A percentile compares a stretch with the other conserved stretches of the same genome.
Evolutionary conservation across 2,797 vertebrate species (phyloP).

Genomic region (Iguana delicatissima): DNA sequence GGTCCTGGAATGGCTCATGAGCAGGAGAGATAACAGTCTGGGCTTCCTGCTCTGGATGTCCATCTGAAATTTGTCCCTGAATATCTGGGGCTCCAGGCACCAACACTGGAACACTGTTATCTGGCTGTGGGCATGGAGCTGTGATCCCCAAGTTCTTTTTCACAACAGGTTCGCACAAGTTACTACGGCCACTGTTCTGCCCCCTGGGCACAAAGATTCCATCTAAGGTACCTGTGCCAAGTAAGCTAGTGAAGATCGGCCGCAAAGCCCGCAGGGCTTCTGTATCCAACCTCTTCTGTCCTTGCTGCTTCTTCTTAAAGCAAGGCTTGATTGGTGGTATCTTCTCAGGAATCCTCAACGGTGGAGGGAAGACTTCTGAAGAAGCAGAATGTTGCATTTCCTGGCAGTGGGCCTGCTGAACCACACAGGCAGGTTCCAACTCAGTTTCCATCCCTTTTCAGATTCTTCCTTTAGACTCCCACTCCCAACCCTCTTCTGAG

Average conservation of each 20-base stretch:
- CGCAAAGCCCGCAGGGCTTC: slow-evolving; percentile 91
- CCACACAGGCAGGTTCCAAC: slow-evolving; percentile 70
- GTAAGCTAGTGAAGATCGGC: slow-evolving; percentile 90
- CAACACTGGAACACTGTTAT: slow-evolving; percentile 78
- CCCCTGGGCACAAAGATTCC: slow-evolving; percentile 90
- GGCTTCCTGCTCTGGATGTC: slow-evolving; percentile 71
- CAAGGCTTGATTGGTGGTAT: slow-evolving; percentile 93
- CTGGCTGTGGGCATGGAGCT: slow-evolving; percentile 84
- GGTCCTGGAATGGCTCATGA: slow-evolving; percentile 83
- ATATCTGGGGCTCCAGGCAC: slow-evolving; percentile 80
- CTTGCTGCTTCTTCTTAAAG: slow-evolving; percentile 96
- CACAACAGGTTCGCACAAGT: slow-evolving; percentile 87
- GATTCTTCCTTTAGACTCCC: slow-evolving; percentile 61
- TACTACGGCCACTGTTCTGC: slow-evolving; percentile 79
- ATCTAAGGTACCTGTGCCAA: slow-evolving; percentile 89
- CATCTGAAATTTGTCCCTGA: slow-evolving; percentile 76
- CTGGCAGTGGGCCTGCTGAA: slow-evolving; percentile 71
- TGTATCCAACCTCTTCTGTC: slow-evolving; percentile 88
- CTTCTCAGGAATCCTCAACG: slow-evolving; percentile 88
- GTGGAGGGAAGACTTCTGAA: slow-evolving; percentile 82
- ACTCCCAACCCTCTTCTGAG: slow-evolving; percentile 31
- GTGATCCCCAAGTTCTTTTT: slow-evolving; percentile 87
- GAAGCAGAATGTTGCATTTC: slow-evolving; percentile 70
- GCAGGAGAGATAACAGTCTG: slow-evolving; percentile 76
- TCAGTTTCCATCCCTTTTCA: slow-evolving; percentile 83